Conservation (phyloP, 2,888 invertebrate species). For the Neuroscelio doddi region DNA sequence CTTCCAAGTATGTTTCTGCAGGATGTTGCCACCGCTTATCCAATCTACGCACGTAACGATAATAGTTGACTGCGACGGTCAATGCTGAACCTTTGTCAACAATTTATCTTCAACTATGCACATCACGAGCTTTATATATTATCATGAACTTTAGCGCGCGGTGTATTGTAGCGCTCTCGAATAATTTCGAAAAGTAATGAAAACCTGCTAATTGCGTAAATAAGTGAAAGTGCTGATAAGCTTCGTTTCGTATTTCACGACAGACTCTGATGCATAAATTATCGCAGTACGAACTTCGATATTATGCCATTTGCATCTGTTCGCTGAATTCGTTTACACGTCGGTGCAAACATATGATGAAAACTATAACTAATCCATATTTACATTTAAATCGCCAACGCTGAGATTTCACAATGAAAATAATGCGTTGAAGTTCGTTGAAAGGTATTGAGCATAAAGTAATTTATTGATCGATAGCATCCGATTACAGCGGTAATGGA, state of each 20-base stretch:
- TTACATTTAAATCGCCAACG: background rate
- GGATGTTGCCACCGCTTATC: constrained; percentile 18
- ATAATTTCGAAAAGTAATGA: background rate
- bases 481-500: constrained; percentile 4
- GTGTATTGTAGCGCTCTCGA: background rate
- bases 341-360: background rate
- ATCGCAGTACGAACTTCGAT: no score
- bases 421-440: background rate
- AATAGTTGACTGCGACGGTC: constrained; percentile 18
- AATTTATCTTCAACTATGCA: constrained; percentile 2
- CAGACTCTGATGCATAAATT: no score
- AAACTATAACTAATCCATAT: background rate
- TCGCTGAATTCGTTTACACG: no score
- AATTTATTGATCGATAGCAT: constrained; percentile 1
- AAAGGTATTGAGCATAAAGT: background rate
- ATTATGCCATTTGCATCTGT: no score
- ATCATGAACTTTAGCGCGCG: background rate
- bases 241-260: background rate
- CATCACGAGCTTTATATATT: background rate
- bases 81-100: constrained; percentile 20
- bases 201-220: constrained; percentile 3
- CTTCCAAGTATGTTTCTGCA: constrained; percentile 15
- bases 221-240: constrained; percentile 3
- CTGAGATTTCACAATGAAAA: background rate
- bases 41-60: constrained; percentile 19